Evolutionary conservation across 2,797 vertebrate genomes (phyloP), one percentile per base, ranked within the genome.

Genomic region (Etheostoma nigrum): DNA sequence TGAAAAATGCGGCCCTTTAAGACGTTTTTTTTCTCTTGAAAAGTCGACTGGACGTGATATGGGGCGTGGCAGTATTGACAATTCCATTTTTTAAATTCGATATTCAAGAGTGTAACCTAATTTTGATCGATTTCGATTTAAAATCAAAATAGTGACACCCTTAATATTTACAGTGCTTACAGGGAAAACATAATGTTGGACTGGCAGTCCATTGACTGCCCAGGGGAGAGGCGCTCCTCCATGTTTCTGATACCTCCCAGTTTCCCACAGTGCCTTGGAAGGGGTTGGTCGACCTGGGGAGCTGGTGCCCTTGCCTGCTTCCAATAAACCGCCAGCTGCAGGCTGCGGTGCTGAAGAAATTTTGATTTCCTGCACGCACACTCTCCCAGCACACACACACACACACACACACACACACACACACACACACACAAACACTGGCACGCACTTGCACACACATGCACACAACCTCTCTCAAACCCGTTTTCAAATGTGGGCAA

Each of bases 301-400:
- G 86, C 85, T 88, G 87, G 86, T 93, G 88, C 89, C 86, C 77
- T 88, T 74, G 92, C 88, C 94, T 95, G 93, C 93, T 94, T 94
- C 91, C 88, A 93, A 95, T 95, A 92, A 93, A 82, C 86, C 78
- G 82, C 89, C 92, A 93, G 93, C 91, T 94, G 92, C 90, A 89
- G 84, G 90, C 90, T 92, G 91, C 19, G 83, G 89, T 86, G 81
- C 84, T 82, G 83, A 92, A 92, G 90, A 92, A 93, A 93, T 90
- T 92, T 92, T 91, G 83, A 94, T 94, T 94, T 94, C 92, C 93
- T 94, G 88, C 67, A 67, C 77, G 33, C 48, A 53, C 45, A 59
- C 69, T 62, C 27, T 57, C 44, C 68, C 74, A 53, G 23, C 40
- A 2, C 30, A 51, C 72, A 58, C 51, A 67, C 42, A 51, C 57